Base-by-base conservation (phyloP, 2,113 vertebrate species). In the Paradoxurus hermaphroditus region DNA sequence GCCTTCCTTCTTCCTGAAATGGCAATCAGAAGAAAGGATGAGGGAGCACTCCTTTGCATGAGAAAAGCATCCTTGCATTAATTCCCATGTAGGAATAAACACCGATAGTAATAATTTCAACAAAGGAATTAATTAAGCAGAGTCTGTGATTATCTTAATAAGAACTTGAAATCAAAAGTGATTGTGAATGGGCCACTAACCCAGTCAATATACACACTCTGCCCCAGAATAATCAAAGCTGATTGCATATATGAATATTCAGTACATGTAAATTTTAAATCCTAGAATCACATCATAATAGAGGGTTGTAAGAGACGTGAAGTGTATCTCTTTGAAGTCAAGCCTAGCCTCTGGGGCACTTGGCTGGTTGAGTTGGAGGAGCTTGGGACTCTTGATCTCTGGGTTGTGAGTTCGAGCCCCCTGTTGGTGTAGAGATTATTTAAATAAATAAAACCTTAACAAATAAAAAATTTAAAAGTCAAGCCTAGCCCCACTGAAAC, bases 201-300 rank as follows among this genome's bases (percentile, higher is more conserved):
- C 49, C 96, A 86, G 93, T 92, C 83, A 85, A 81, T 90, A 82
- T 51, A 85, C 70, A 81, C 14, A 70, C 53, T 84, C 79, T 75
- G 63, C 85, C 84, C 93, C 1, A 16, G 46, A 29, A 72, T 91
- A 81, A 93, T 95, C 94, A 56, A 77, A 77, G 62, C 39, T 90
- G 86, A 94, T 87, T 97, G 79, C 68, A 72, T 51, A 34, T 14
- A 94, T 96, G 87, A 97, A 97, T 97, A 97, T 97, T 98, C 94
- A 97, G 72, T 15, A 87, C 36, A 97, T 96, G 92, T n/a, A 97
- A 98, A 98, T 94, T 29, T 86, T 34, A 90, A 94, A 88, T 82
- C 63, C 91, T 44, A 31, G 21, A 65, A 84, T 95, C 56, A 95
- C 68, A 85, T 90, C 95, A 90, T 41, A 72, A 86, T 34, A 44